phyloP scores from a whole-genome alignment of 2,888 invertebrate genomes.

The Linyphia triangularis region DNA sequence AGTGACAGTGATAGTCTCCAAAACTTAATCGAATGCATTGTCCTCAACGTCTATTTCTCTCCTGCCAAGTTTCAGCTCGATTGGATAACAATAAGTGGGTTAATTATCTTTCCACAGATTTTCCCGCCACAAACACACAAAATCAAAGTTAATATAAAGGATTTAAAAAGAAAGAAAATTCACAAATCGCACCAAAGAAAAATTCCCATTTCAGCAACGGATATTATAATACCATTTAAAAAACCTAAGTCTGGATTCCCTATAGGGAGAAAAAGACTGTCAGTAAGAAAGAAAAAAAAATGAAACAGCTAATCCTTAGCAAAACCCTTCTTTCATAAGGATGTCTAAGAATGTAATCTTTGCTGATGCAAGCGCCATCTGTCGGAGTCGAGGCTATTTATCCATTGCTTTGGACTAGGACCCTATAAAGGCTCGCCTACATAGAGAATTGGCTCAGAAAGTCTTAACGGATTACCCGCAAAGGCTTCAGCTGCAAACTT shows the following conservation, averaged over 20 bases:
- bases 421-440: neutral
- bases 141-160: no score
- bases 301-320: conserved; percentile 24
- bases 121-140: no score
- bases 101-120: no score
- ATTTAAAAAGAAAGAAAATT: no score
- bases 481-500: conserved; percentile 26
- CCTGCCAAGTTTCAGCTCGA: no score
- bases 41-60: no score
- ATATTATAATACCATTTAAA: neutral
- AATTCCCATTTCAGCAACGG: neutral
- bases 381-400: conserved; percentile 21
- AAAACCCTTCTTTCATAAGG: conserved; percentile 6
- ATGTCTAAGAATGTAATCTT: conserved; percentile 46
- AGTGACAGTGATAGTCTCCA: no score
- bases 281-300: neutral
- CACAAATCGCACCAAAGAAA: no score
- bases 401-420: conserved; percentile 11
- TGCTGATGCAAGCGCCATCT: conserved; percentile 43
- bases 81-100: no score
- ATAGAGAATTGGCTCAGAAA: neutral
- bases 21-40: no score
- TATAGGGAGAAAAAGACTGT: no score
- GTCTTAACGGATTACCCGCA: conserved; percentile 45
- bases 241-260: neutral